These are phyloP conservation scores for Heliconius congener DNA, from an alignment of 1,140 invertebrate genomes.

Conservation along the genomic window DNA sequence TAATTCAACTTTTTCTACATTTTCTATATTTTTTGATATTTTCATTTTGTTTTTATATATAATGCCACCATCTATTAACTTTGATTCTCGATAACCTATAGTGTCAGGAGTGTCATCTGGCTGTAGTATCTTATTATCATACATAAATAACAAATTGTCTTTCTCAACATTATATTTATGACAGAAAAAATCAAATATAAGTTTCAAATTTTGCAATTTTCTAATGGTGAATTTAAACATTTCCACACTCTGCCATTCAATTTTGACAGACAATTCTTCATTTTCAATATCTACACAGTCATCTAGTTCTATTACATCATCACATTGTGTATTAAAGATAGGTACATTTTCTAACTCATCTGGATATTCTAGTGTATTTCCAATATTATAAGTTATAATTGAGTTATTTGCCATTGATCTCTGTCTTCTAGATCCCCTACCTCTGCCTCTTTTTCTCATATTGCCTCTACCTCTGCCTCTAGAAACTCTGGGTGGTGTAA, in stretches of 20 bases:
- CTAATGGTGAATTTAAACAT: slow-evolving; percentile 59
- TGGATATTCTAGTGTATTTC: slow-evolving; percentile 64
- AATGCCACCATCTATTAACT: slow-evolving; percentile 71
- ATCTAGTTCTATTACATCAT: slow-evolving; percentile 36
- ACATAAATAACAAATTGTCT: slow-evolving; percentile 59
- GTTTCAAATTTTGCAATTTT: slow-evolving; percentile 60
- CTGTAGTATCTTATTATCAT: slow-evolving; percentile 59
- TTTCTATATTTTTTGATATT: slow-evolving; percentile 19
- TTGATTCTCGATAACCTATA: slow-evolving; percentile 63
- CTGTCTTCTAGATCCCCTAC: slow-evolving; percentile 3
- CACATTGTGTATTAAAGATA: slow-evolving; percentile 47
- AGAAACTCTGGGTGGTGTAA: background rate
- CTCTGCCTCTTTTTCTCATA: slow-evolving; percentile 20
- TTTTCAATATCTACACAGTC: slow-evolving; percentile 52
- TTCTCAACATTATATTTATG: slow-evolving; percentile 51
- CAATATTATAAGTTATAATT: slow-evolving; percentile 49
- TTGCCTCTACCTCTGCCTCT: slow-evolving; percentile 17
- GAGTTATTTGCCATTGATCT: slow-evolving; percentile 15
- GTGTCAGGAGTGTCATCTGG: slow-evolving; percentile 60
- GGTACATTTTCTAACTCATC: slow-evolving; percentile 50
- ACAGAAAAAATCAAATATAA: slow-evolving; percentile 61
- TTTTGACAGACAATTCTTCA: slow-evolving; percentile 67
- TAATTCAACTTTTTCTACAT: slow-evolving; percentile 2
- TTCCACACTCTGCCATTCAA: slow-evolving; percentile 62
- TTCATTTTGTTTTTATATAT: slow-evolving; percentile 43